Percentiles rank a stretch among this genome's conserved stretches.
Conservation (phyloP, 1,140 invertebrate species). For the Leptinotarsa undecemlineata region DNA sequence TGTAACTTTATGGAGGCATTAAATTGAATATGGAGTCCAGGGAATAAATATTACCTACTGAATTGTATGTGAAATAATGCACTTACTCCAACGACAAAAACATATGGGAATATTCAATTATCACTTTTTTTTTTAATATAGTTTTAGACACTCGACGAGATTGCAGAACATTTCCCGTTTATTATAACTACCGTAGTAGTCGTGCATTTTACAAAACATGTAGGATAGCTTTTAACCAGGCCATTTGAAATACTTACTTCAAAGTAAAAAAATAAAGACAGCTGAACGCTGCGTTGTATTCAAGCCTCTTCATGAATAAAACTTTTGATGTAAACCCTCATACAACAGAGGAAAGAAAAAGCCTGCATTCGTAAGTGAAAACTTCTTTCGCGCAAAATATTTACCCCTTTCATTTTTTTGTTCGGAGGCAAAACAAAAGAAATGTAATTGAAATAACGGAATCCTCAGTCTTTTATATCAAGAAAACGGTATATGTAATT, state of each 20-base stretch:
- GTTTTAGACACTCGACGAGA: no score
- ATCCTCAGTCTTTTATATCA: constrained; percentile 17
- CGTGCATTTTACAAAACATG: neutral
- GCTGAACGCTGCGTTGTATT: constrained; percentile 1
- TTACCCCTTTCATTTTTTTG: constrained; percentile 12
- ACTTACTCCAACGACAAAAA: neutral
- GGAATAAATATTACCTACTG: constrained; percentile 8
- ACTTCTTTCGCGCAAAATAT: constrained; percentile 11
- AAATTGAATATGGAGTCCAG: constrained; percentile 23
- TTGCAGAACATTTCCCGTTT: no score
- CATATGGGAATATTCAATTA: neutral
- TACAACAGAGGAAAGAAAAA: constrained; percentile 11
- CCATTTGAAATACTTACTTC: neutral
- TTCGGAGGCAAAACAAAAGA: constrained; percentile 13
- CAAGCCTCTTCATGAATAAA: constrained; percentile 17
- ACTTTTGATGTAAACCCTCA: constrained; percentile 18
- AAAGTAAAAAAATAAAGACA: neutral
- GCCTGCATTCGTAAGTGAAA: constrained; percentile 6
- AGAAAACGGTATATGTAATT: constrained; percentile 21
- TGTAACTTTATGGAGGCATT: constrained; percentile 35
- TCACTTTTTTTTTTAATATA: no score
- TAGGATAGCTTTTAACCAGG: neutral
- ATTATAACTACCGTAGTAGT: no score
- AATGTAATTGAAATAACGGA: constrained; percentile 22
- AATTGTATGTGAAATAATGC: constrained; percentile 20